Percentiles rank a stretch among this genome's conserved stretches.
These are phyloP conservation scores for Aphrophora alni DNA, from an alignment of 2,888 invertebrate genomes.

Conservation along the genomic window DNA sequence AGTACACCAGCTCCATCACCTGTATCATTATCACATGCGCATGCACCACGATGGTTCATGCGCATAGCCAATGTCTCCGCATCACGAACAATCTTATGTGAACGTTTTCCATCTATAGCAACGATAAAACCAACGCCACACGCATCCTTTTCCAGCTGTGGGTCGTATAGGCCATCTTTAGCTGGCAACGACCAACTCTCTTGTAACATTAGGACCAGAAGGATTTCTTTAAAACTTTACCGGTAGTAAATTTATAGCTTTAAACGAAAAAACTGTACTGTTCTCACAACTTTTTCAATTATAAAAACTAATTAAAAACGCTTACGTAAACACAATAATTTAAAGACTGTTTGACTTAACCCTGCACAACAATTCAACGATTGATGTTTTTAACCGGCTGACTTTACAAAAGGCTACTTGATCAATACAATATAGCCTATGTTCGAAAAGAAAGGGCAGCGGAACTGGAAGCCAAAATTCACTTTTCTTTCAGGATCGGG, in stretches of 20 bases:
- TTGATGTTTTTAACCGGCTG: not conserved
- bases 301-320: not conserved
- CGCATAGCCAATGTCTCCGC: constrained; percentile 93
- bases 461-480: not conserved
- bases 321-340: not conserved
- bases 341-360: not conserved
- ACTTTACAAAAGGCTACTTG: constrained; percentile 1
- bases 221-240: not conserved
- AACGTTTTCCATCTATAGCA: constrained; percentile 93
- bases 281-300: not conserved
- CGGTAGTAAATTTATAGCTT: not conserved
- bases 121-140: constrained; percentile 99
- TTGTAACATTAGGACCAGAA: constrained; percentile 58
- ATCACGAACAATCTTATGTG: constrained; percentile 96
- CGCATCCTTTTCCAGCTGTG: constrained; percentile 93
- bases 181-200: constrained; percentile 80
- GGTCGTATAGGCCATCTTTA: constrained; percentile 95
- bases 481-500: not conserved
- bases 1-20: constrained; percentile 99
- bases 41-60: constrained; percentile 99
- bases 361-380: not conserved
- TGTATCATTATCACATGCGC: constrained; percentile 98
- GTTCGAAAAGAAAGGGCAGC: not conserved
- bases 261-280: not conserved
- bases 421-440: not conserved